Evolutionary conservation across 2,797 vertebrate species (phyloP).

Genomic region (Rhinichthys osculus): DNA sequence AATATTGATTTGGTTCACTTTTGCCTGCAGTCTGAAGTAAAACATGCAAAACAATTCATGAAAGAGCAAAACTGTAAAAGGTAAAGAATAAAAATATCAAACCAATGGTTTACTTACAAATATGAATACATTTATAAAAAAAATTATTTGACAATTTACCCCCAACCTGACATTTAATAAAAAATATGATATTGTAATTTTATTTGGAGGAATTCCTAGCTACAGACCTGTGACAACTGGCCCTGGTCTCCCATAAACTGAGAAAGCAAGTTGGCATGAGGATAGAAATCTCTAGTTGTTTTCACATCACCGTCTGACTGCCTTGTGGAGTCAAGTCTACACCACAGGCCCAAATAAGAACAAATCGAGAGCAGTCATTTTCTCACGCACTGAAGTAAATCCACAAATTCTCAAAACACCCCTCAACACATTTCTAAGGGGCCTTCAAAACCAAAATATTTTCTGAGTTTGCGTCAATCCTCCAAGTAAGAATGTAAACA

Average conservation of each 20-base stretch:
- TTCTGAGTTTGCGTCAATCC: conserved; percentile 52
- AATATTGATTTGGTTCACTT: background rate
- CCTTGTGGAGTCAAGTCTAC: conserved; percentile 23
- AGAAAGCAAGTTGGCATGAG: background rate
- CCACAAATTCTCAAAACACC: conserved; percentile 3
- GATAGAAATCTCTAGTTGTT: background rate
- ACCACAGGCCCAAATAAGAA: conserved; percentile 32
- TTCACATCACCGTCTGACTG: conserved; percentile 3
- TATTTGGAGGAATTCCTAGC: background rate
- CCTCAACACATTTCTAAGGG: conserved; percentile 12
- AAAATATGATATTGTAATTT: too few relatives aligned
- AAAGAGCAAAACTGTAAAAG: background rate
- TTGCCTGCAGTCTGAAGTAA: background rate
- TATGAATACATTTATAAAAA: background rate
- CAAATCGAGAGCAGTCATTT: conserved; percentile 23
- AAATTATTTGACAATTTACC: background rate
- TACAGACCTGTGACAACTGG: background rate
- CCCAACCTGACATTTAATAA: background rate
- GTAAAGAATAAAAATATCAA: background rate
- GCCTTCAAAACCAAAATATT: conserved; percentile 46
- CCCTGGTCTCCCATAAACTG: background rate
- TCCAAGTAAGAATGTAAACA: conserved; percentile 56
- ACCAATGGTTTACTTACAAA: background rate
- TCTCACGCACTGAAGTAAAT: conserved; percentile 4
- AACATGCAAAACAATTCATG: background rate